Base-by-base conservation (phyloP, 2,888 invertebrate genomes). In the Acrobasis suavella region DNA sequence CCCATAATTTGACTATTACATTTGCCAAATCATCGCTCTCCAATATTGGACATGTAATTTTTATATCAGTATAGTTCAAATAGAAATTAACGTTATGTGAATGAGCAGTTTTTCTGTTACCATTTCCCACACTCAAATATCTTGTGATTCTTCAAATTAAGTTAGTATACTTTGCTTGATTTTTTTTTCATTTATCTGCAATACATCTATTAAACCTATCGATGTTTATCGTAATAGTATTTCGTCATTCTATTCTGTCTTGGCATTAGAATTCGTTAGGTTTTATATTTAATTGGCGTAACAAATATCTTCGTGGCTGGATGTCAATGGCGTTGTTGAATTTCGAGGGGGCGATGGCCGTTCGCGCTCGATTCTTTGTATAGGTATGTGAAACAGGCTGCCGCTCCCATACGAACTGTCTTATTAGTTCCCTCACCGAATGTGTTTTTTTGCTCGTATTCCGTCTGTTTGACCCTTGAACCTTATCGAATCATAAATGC, bases 331-430 rank as follows among this genome's bases (percentile, higher is more conserved):
- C 71, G 75, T 71, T 74, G 68, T 79, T 80, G 74, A 74, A 77
- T 80, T 81, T 80, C 70, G 80, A 77, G 76, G 71, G 85, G 85
- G 83, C 86, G 86, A 81, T 82, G 86, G 71, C 83, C 83, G 80
- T 70, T 52, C 60, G 16, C 68, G 65, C 64, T 54, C 61, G 39
- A 67, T 65, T 63, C 72, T 77, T 75, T 73, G 77, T 81, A 78
- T 83, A n/a, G n/a, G n/a, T n/a, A 76, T 78, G 75, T 71, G 70
- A 68, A 70, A 51, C 69, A 68, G 68, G 69, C 69, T 70, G 73
- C 71, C 71, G 78, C 74, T 78, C 78, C 71, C 81, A 80, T 82
- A 78, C 78, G 71, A 76, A 82, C 77, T 72, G 79, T 81, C 83
- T 86, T 82, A 82, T 87, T 85, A 83, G 77, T 77, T 80, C 83